phyloP scores from a whole-genome alignment of 2,797 vertebrate species.

The Rhinophrynus dorsalis region DNA sequence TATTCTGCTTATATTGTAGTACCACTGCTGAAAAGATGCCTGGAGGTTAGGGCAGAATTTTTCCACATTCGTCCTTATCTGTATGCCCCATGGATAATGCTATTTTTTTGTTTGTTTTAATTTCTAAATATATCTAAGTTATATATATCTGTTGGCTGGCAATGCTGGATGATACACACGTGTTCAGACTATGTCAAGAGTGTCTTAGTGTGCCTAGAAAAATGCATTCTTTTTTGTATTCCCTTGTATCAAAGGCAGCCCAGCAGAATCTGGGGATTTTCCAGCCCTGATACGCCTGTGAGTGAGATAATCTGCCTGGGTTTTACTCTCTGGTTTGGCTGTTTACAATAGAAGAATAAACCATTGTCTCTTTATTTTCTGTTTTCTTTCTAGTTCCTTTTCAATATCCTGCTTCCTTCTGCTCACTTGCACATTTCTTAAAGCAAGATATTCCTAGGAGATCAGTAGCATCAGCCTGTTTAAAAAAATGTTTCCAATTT shows the following conservation, averaged over 20 bases:
- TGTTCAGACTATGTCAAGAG: conserved; percentile 15
- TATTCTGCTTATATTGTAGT: too few relatives aligned
- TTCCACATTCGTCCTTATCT: too few relatives aligned
- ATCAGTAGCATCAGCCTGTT: conserved; percentile 20
- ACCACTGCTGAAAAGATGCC: too few relatives aligned
- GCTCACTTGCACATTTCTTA: conserved; percentile 34
- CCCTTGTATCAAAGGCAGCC: conserved; percentile 16
- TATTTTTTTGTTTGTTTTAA: too few relatives aligned
- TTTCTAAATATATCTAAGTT: too few relatives aligned
- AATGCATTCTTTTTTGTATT: conserved; percentile 33
- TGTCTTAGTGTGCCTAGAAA: conserved; percentile 9
- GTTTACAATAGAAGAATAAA: conserved; percentile 45
- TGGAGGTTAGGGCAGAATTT: too few relatives aligned
- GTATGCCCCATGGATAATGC: too few relatives aligned
- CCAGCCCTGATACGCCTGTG: conserved; percentile 38
- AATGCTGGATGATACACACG: not conserved
- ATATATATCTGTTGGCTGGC: not conserved
- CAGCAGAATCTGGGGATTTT: conserved; percentile 40
- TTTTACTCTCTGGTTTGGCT: conserved; percentile 37
- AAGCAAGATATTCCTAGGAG: conserved; percentile 21
- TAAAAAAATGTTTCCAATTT: conserved; percentile 33
- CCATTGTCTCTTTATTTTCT: conserved; percentile 46
- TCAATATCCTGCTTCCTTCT: conserved; percentile 35
- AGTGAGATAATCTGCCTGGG: conserved; percentile 46
- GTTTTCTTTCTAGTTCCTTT: conserved; percentile 38